These are phyloP conservation scores for Pteromalus puparum DNA, from an alignment of 1,140 invertebrate genomes.

Conservation along the genomic window DNA sequence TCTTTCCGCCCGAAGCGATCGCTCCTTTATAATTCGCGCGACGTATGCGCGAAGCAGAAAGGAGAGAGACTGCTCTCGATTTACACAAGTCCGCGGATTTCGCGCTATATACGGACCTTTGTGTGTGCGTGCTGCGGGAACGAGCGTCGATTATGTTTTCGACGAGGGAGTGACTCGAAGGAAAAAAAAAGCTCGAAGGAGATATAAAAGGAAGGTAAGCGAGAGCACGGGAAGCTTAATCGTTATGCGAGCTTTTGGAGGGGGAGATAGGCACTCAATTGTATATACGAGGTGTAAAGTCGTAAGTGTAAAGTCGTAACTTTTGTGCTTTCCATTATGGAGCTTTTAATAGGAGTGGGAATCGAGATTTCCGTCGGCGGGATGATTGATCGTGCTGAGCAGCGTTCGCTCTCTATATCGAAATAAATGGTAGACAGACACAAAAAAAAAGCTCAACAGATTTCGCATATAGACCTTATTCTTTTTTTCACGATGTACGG, in stretches of 20 bases:
- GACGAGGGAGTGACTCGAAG: neutral
- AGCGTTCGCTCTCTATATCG: neutral
- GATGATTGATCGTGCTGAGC: neutral
- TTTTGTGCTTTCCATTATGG: neutral
- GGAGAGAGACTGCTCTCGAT: neutral
- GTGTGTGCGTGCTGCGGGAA: neutral
- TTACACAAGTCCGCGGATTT: slow-evolving; percentile 32
- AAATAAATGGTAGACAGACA: neutral
- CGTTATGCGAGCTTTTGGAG: neutral
- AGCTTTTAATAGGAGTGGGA: neutral
- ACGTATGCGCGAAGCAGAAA: neutral
- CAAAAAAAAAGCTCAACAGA: too few species aligned
- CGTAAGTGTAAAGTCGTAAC: neutral
- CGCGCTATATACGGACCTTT: neutral
- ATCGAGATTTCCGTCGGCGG: neutral
- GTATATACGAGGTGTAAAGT: neutral
- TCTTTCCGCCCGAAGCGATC: neutral
- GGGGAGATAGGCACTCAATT: neutral
- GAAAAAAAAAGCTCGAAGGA: neutral
- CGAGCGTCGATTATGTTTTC: slow-evolving; percentile 1
- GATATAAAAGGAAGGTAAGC: slow-evolving; percentile 5
- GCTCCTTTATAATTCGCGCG: slow-evolving; percentile 33
- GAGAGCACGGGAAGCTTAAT: neutral
- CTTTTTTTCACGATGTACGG: too few species aligned
- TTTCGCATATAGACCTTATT: too few species aligned